Evolutionary conservation across 2,113 vertebrate genomes (phyloP).

Genomic region (Odontesthes bonariensis): DNA sequence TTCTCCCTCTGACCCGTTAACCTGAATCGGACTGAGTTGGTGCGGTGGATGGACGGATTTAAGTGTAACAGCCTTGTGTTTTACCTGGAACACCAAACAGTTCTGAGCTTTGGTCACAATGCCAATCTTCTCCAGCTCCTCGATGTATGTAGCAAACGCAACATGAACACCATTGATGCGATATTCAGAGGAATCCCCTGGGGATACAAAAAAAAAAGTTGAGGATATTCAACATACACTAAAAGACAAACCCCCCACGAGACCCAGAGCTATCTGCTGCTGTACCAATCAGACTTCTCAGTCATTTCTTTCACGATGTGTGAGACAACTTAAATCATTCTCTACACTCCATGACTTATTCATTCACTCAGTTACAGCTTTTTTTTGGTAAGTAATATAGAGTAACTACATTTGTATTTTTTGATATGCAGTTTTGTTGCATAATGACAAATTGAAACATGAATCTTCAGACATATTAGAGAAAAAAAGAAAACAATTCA

Average conservation of each 20-base stretch:
- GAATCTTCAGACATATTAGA: no score
- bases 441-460: no score
- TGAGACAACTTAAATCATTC: not conserved
- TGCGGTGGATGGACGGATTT: not conserved
- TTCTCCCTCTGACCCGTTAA: not conserved
- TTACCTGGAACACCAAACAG: constrained; percentile 95
- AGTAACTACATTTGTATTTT: no score
- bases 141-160: constrained; percentile 81
- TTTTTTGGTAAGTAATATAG: no score
- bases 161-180: constrained; percentile 80
- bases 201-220: constrained; percentile 11
- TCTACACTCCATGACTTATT: not conserved
- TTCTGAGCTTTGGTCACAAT: constrained; percentile 91
- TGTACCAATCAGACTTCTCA: no score
- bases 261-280: not conserved
- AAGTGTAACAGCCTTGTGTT: not conserved
- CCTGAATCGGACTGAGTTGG: not conserved
- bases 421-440: no score
- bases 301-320: no score
- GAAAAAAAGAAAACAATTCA: no score
- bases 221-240: not conserved
- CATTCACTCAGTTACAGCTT: no score
- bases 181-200: constrained; percentile 88
- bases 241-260: not conserved
- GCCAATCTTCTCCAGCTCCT: constrained; percentile 88